Conservation (phyloP, 2,888 invertebrate genomes). For the Synanthedon tipuliformis region DNA sequence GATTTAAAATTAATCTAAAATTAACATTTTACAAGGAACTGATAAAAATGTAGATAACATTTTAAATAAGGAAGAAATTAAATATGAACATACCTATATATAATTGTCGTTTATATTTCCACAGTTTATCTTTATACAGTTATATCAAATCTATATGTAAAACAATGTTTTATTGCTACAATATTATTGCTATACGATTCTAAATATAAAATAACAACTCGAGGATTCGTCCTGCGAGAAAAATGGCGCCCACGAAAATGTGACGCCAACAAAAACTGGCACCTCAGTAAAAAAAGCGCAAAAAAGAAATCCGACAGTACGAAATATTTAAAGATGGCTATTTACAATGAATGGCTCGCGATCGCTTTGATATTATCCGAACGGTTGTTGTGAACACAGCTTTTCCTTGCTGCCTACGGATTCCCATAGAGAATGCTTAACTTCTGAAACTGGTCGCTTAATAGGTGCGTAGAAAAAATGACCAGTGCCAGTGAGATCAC, state of each 20-base stretch:
- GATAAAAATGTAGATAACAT: no score
- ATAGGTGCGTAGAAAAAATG: constrained; percentile 42
- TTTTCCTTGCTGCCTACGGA: constrained; percentile 17
- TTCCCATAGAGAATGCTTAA: constrained; percentile 14
- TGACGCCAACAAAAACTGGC: constrained; percentile 37
- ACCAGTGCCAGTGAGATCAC: constrained; percentile 61
- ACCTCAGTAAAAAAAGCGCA: constrained; percentile 17
- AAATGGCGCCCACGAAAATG: constrained; percentile 48
- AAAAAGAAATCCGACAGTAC: constrained; percentile 33
- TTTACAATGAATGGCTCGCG: constrained; percentile 35
- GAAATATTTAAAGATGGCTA: constrained; percentile 44
- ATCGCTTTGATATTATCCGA: constrained; percentile 25
- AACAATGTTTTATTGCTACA: no score
- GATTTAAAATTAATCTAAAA: no score
- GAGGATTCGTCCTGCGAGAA: constrained; percentile 16
- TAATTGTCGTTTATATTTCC: no score
- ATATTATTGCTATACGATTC: no score
- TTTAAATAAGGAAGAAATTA: no score
- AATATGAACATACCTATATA: no score
- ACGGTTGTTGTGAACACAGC: constrained; percentile 11
- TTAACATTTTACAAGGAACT: no score
- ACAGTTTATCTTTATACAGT: no score
- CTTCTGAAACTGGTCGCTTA: constrained; percentile 33
- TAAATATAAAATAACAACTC: no score
- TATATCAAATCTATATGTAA: no score